phyloP scores from a whole-genome alignment of 2,113 vertebrate species.

The Leucopternis melanops region DNA sequence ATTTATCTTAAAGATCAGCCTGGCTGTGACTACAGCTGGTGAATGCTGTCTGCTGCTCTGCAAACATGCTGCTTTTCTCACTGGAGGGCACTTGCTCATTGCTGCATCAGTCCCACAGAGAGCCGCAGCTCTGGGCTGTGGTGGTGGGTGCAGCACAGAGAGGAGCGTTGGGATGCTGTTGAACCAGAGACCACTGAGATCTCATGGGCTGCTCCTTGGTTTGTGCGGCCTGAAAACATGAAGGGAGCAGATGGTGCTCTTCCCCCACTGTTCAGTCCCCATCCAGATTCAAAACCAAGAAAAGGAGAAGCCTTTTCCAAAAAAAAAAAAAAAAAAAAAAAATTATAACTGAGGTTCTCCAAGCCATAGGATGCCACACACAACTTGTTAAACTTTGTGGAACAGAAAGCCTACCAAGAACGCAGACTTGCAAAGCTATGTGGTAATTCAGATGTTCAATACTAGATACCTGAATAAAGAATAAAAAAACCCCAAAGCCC shows the following conservation, averaged over 20 bases:
- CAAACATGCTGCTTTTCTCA: neutral
- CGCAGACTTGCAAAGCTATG: neutral
- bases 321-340: neutral
- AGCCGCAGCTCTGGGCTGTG: neutral
- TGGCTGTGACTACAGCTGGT: neutral
- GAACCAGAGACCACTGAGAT: neutral
- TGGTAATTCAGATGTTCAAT: neutral
- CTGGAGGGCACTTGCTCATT: neutral
- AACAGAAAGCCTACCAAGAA: neutral
- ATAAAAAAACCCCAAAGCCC: neutral
- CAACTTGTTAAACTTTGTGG: neutral
- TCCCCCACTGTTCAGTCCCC: neutral
- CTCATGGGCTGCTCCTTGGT: neutral
- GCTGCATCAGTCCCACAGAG: fast-evolving
- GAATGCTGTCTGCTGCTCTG: neutral
- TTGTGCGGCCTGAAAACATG: neutral
- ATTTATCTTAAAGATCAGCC: slow-evolving; percentile 34
- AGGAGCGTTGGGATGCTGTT: neutral
- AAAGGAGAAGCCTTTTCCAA: neutral
- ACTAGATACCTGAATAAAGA: neutral
- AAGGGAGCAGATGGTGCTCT: neutral
- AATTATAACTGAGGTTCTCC: neutral
- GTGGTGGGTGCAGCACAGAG: neutral
- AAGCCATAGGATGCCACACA: neutral
- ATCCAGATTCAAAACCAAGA: neutral